Conservation (phyloP, 1,140 invertebrate genomes). For the Saccostrea cuccullata region DNA sequence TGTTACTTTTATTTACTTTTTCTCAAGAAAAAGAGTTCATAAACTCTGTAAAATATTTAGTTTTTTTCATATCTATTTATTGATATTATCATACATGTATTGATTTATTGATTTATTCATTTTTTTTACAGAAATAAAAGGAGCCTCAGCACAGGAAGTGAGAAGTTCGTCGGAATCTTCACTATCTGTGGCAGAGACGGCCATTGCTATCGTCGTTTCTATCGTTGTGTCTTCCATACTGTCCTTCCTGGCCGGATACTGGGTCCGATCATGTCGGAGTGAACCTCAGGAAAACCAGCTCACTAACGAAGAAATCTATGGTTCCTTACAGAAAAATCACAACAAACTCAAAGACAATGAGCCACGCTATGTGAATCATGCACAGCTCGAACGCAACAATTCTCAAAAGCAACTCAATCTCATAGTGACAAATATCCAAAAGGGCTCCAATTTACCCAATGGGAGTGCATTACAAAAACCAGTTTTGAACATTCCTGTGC, state of each 20-base stretch:
- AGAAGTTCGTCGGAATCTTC: slow-evolving; percentile 42
- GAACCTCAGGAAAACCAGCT: slow-evolving; percentile 52
- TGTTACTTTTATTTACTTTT: neutral
- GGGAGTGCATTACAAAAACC: slow-evolving; percentile 51
- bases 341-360: slow-evolving; percentile 51
- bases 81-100: neutral
- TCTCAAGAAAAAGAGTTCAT: neutral
- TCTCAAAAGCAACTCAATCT: slow-evolving; percentile 60
- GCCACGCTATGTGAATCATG: slow-evolving; percentile 55
- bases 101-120: neutral
- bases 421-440: slow-evolving; percentile 52
- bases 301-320: slow-evolving; percentile 52
- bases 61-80: neutral
- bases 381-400: slow-evolving; percentile 51
- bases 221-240: slow-evolving; percentile 66
- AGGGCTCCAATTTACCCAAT: slow-evolving; percentile 56
- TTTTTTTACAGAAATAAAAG: slow-evolving; percentile 34
- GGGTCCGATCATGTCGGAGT: slow-evolving; percentile 61
- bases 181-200: slow-evolving; percentile 52
- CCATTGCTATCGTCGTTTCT: slow-evolving; percentile 65
- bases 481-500: slow-evolving; percentile 50
- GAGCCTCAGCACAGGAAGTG: slow-evolving; percentile 16
- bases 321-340: slow-evolving; percentile 55
- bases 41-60: too few species aligned
- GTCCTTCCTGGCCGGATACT: slow-evolving; percentile 67